phyloP scores from a whole-genome alignment of 2,888 invertebrate species.

The Norana najaformis region DNA sequence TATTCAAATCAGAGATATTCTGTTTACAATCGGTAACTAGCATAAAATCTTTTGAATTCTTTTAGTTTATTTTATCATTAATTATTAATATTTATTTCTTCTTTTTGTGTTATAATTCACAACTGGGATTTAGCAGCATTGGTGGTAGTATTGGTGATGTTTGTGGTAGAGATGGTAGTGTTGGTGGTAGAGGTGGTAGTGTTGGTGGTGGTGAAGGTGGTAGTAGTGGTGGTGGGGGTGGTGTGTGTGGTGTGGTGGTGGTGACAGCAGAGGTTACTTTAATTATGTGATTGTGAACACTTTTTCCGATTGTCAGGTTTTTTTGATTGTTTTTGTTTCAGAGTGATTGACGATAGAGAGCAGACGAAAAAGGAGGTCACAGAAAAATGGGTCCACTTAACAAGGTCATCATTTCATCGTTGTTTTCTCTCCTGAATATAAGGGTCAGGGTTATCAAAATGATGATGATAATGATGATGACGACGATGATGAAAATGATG shows the following conservation, averaged over 20 bases:
- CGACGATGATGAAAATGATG: not conserved
- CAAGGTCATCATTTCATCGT: not conserved
- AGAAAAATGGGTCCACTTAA: not conserved
- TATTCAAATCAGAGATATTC: too few relatives aligned
- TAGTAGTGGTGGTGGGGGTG: not conserved
- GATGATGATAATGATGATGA: not conserved
- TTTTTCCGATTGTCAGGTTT: not conserved
- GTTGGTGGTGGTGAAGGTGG: not conserved
- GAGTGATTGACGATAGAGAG: not conserved
- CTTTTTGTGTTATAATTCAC: too few relatives aligned
- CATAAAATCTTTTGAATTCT: too few relatives aligned
- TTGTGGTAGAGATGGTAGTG: not conserved
- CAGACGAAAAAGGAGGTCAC: slow-evolving; percentile 13
- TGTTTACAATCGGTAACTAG: too few relatives aligned
- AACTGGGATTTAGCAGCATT: too few relatives aligned
- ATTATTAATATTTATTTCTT: too few relatives aligned
- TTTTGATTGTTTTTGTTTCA: not conserved
- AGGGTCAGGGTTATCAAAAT: not conserved
- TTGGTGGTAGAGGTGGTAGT: not conserved
- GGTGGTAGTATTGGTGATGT: too few relatives aligned
- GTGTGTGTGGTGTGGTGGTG: not conserved
- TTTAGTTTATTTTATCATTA: too few relatives aligned
- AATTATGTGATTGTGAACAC: not conserved
- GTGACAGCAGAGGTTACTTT: too few relatives aligned
- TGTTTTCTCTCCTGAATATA: not conserved